Evolutionary conservation across 2,888 invertebrate species (phyloP).

Genomic region (Brachypalpus laphriformis): DNA sequence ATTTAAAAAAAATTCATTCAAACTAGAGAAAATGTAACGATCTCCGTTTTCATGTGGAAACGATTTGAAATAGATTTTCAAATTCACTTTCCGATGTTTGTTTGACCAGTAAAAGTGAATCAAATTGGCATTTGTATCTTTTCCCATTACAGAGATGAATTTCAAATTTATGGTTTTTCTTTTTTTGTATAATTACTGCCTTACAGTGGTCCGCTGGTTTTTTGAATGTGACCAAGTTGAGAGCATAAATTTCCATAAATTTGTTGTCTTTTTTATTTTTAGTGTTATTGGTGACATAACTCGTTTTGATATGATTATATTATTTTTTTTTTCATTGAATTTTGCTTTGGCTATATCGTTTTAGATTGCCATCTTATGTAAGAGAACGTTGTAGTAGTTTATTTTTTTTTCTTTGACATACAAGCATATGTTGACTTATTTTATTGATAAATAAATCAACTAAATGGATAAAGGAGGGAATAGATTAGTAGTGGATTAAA

Average conservation of each 20-base stretch:
- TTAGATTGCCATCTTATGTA: conserved; percentile 16
- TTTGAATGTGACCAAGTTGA: conserved; percentile 8
- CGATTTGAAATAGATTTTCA: conserved; percentile 8
- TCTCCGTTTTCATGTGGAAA: neutral
- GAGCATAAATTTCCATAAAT: conserved; percentile 51
- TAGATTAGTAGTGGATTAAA: too few species aligned
- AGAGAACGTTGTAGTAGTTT: neutral
- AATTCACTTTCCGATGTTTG: conserved; percentile 23
- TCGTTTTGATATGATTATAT: conserved; percentile 4
- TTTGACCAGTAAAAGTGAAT: conserved; percentile 35
- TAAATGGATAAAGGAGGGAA: neutral
- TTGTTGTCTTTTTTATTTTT: neutral
- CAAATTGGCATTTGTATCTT: conserved; percentile 27
- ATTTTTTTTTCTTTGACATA: neutral
- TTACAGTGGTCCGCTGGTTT: neutral
- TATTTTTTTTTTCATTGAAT: conserved; percentile 11
- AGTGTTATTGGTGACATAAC: conserved; percentile 34
- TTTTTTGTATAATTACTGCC: neutral
- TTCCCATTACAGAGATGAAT: conserved; percentile 19
- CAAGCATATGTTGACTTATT: neutral
- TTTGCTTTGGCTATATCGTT: neutral
- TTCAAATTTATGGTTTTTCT: neutral
- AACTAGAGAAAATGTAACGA: conserved; percentile 8
- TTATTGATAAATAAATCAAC: neutral
- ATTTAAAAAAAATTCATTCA: neutral